phyloP scores from a whole-genome alignment of 35 echinoderm and acorn worm species.

The Stichopus chloronotus region DNA sequence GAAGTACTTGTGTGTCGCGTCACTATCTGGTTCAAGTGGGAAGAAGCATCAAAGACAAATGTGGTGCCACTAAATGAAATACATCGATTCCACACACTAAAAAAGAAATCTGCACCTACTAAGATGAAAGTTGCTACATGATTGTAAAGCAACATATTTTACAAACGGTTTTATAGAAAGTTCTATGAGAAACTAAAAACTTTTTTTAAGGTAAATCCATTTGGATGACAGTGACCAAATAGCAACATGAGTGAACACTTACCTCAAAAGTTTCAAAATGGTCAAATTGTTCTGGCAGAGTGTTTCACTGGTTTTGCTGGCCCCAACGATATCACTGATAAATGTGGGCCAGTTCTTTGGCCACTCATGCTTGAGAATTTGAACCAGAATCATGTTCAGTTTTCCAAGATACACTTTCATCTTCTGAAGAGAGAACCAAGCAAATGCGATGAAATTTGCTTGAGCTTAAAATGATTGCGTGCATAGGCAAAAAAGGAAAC shows the following conservation, averaged over 20 bases:
- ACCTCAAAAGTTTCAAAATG: slow-evolving; percentile 95
- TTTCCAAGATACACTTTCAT: slow-evolving; percentile 93
- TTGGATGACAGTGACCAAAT: neutral
- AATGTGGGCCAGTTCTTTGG: slow-evolving; percentile 97
- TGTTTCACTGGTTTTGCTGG: slow-evolving; percentile 97
- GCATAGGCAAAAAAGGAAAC: too few species aligned
- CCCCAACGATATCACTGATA: slow-evolving; percentile 98
- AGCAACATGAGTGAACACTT: neutral
- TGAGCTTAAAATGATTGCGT: neutral
- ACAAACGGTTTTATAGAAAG: too few species aligned
- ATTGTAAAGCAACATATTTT: too few species aligned
- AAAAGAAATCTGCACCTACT: too few species aligned
- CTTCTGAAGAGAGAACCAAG: slow-evolving; percentile 22
- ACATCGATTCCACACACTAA: too few species aligned
- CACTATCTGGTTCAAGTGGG: neutral
- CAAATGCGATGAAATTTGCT: neutral
- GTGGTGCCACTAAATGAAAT: too few species aligned
- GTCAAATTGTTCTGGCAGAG: slow-evolving; percentile 97
- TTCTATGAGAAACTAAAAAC: too few species aligned
- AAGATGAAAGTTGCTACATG: too few species aligned
- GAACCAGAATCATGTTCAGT: slow-evolving; percentile 93
- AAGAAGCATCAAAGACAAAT: neutral
- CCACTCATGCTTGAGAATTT: slow-evolving; percentile 98
- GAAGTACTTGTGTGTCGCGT: neutral
- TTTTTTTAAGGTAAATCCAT: too few species aligned